Percentiles rank a stretch among this genome's conserved stretches.
phyloP scores from a whole-genome alignment of 2,888 invertebrate species.

The Leptura quadrifasciata region DNA sequence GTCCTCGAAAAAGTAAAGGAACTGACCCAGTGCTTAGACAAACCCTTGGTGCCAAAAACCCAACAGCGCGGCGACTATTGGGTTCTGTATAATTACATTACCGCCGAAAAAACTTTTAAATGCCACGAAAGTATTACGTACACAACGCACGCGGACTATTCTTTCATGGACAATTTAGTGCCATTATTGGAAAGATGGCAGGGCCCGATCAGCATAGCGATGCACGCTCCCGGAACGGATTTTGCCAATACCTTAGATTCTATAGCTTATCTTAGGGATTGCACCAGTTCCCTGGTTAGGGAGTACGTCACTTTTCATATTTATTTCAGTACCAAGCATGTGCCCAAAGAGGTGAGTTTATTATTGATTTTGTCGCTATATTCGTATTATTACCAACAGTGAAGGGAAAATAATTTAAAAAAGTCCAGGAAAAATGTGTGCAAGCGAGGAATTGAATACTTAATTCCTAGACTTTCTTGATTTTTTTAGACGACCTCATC shows the following conservation, averaged over 20 bases:
- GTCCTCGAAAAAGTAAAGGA: conserved; percentile 65
- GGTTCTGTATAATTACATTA: conserved; percentile 91
- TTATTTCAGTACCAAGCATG: conserved; percentile 90
- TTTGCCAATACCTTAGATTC: conserved; percentile 85
- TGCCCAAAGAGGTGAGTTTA: conserved; percentile 80
- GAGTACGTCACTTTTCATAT: conserved; percentile 91
- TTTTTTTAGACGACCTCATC: too few relatives aligned
- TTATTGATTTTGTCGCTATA: neutral
- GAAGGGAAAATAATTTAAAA: too few relatives aligned
- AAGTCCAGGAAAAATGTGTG: too few relatives aligned
- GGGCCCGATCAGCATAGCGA: conserved; percentile 90
- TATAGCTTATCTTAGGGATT: conserved; percentile 88
- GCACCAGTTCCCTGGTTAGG: conserved; percentile 83
- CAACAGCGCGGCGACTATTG: conserved; percentile 80
- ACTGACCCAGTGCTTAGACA: conserved; percentile 70
- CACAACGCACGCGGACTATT: conserved; percentile 94
- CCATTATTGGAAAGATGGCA: conserved; percentile 91
- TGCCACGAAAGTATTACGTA: conserved; percentile 93
- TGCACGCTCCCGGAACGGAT: conserved; percentile 92
- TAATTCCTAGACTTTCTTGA: too few relatives aligned
- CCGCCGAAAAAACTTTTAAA: conserved; percentile 79
- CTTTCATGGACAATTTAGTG: conserved; percentile 92
- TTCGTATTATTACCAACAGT: too few relatives aligned
- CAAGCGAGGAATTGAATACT: too few relatives aligned
- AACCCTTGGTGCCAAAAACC: conserved; percentile 69